phyloP scores from a whole-genome alignment of 2,797 vertebrate species.

The Otus scops region DNA sequence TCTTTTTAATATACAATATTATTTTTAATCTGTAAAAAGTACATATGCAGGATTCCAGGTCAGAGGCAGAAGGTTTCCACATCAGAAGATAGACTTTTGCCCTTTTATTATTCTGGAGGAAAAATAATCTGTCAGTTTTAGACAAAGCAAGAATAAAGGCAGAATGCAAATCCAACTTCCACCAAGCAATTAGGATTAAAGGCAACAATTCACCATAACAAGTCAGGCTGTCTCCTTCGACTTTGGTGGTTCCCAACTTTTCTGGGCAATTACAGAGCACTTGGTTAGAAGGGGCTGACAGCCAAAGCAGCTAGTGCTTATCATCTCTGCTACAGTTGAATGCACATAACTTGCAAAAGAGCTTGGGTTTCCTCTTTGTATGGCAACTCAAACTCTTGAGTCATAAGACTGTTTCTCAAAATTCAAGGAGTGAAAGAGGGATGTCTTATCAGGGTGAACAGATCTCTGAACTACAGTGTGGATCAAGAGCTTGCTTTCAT shows the following conservation, averaged over 20 bases:
- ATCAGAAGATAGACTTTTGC: slow-evolving; percentile 58
- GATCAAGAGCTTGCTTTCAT: neutral
- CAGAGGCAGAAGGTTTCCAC: slow-evolving; percentile 64
- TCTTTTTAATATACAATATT: slow-evolving; percentile 77
- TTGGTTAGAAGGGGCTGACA: neutral
- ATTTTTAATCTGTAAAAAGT: slow-evolving; percentile 78
- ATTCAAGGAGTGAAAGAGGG: neutral
- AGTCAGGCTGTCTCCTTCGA: neutral
- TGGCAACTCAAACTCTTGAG: neutral
- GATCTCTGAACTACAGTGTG: neutral
- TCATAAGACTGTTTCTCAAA: neutral
- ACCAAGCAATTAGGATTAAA: slow-evolving; percentile 54
- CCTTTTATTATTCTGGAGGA: slow-evolving; percentile 47
- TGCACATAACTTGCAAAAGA: neutral
- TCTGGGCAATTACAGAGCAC: neutral
- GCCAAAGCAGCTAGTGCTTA: neutral
- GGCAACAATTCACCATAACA: slow-evolving; percentile 9
- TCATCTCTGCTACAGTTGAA: neutral
- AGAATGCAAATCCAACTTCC: slow-evolving; percentile 59
- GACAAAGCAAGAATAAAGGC: slow-evolving; percentile 61
- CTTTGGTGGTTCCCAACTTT: neutral
- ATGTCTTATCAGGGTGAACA: neutral
- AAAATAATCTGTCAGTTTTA: slow-evolving; percentile 59
- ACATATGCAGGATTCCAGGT: slow-evolving; percentile 73
- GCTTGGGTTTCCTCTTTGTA: neutral